Evolutionary conservation across 2,888 invertebrate genomes (phyloP).

Genomic region (Macrophya alboannulata): DNA sequence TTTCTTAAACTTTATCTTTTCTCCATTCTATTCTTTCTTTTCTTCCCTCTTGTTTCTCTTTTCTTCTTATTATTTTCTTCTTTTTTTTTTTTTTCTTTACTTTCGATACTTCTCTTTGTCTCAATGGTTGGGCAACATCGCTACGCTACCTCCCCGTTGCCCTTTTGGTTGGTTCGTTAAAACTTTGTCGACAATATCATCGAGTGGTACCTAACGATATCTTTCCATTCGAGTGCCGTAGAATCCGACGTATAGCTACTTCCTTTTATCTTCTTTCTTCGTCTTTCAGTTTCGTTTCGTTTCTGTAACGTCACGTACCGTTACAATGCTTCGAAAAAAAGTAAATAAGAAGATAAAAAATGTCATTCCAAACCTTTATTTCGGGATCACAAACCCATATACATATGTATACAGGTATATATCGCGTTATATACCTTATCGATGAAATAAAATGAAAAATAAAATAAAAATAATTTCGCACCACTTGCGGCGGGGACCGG

Average conservation of each 20-base stretch:
- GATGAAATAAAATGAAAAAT: slow-evolving; percentile 63
- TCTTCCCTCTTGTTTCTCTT: slow-evolving; percentile 42
- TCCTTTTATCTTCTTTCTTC: neutral
- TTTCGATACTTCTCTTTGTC: slow-evolving; percentile 53
- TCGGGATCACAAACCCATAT: neutral
- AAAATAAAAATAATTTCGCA: slow-evolving; percentile 67
- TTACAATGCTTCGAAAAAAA: neutral
- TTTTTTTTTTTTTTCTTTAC: slow-evolving; percentile 44
- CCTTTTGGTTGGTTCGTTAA: slow-evolving; percentile 52
- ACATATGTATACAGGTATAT: too few species aligned
- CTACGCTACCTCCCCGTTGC: neutral
- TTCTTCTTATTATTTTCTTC: slow-evolving; percentile 37
- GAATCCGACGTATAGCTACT: neutral
- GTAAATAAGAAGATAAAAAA: too few species aligned
- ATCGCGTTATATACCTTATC: slow-evolving; percentile 65
- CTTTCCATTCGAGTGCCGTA: slow-evolving; percentile 36
- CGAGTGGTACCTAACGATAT: slow-evolving; percentile 43
- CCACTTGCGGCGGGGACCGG: slow-evolving; percentile 72
- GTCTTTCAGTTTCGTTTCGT: neutral
- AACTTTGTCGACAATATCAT: slow-evolving; percentile 51
- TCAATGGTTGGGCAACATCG: neutral
- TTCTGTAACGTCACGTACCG: slow-evolving; percentile 15
- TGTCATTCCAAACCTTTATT: neutral
- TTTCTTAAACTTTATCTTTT: slow-evolving; percentile 30
- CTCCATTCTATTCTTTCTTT: slow-evolving; percentile 49